These are phyloP conservation scores for Miniopterus natalensis DNA, from an alignment of 2,113 vertebrate genomes.

Conservation along the genomic window DNA sequence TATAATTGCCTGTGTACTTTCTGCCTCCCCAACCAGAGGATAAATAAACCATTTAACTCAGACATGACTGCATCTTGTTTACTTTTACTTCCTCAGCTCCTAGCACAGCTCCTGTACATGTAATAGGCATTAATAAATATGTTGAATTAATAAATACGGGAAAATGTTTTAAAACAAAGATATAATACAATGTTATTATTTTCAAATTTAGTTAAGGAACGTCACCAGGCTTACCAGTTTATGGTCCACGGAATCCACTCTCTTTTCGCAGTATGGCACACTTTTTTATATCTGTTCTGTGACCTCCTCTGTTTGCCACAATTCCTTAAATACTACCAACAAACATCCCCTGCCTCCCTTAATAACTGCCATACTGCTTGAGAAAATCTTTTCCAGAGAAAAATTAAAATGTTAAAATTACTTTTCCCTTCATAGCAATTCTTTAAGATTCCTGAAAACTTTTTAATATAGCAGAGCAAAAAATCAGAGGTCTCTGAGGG, in stretches of 20 bases:
- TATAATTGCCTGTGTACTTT: neutral
- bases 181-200: neutral
- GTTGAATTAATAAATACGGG: neutral
- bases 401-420: neutral
- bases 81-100: neutral
- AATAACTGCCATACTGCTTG: neutral
- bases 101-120: neutral
- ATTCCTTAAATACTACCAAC: conserved; percentile 10
- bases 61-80: neutral
- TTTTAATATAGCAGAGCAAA: neutral
- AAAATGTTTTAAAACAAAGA: conserved; percentile 28
- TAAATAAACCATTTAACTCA: conserved; percentile 31
- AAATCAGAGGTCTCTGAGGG: neutral
- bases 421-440: neutral
- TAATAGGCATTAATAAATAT: neutral
- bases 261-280: conserved; percentile 19
- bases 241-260: conserved; percentile 11
- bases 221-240: conserved; percentile 59
- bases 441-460: neutral
- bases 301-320: neutral
- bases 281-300: conserved; percentile 5
- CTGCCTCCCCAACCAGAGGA: neutral
- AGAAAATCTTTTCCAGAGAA: neutral
- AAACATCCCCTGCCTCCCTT: neutral
- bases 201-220: neutral